Evolutionary conservation across 2,888 invertebrate genomes (phyloP), one percentile per base, ranked within the genome.

Genomic region (Synergus gifuensis): DNA sequence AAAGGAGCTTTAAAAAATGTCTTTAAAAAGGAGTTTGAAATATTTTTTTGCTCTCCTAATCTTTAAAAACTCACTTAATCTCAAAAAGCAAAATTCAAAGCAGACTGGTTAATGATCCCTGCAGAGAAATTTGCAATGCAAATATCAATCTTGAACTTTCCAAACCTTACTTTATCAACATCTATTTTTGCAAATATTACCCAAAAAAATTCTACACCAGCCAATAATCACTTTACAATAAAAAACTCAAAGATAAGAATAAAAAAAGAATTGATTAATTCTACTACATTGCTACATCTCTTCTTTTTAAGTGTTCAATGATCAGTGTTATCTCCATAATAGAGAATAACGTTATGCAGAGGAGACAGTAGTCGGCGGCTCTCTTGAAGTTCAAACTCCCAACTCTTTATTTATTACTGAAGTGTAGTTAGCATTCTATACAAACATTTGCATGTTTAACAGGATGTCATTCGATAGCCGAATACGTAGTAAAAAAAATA

Each of bases 371-470:
- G 54, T 54, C 73, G 36, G 73, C 54, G 54, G 9, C n/a, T 16
- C 54, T 73, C 12, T 73, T 73, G 73, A 73, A 11, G 73, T 28
- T 16, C 4, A 42, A 69, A 46, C 28, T 69, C 22, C 18, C 46
- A 18, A 69, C 12, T 49, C 28, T 73, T 46, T 16, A 49, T 73
- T 16, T 28, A 28, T n/a, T 16, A 66, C 42, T 42, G 28, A 28
- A 60, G 60, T 60, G 62, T 62, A 62, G 62, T 36, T 73, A 36
- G n/a, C 36, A 73, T 73, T 73, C 54, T 54, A 73, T 73, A 36
- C 28, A 73, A 54, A 18, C 69, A 46, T 49, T 69, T 69, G 18
- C 46, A 44, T 69, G 42, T 73, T 36, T 16, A 12, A 11, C 62
- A 62, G 28, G 62, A 62, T 62, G 62, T 7, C 12, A 28, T 62